A percentile compares a stretch with the other conserved stretches of the same genome.
These are phyloP conservation scores for Sebastes aleutianus DNA, from an alignment of 2,797 vertebrate species.

Conservation along the genomic window DNA sequence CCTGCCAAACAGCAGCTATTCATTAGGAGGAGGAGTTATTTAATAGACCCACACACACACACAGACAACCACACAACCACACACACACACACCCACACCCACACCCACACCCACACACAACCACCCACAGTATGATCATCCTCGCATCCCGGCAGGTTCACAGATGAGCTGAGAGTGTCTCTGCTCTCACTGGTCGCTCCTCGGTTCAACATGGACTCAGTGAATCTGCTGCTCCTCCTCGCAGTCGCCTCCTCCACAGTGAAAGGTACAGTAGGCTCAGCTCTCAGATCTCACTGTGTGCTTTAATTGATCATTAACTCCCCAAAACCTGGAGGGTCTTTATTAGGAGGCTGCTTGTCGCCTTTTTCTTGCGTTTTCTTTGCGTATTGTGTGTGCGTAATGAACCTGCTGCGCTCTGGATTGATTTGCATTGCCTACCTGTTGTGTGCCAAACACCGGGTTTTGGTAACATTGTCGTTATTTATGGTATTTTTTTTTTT, in stretches of 20 bases:
- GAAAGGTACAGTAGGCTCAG: slow-evolving; percentile 60
- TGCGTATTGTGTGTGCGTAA: neutral
- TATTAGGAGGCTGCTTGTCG: neutral
- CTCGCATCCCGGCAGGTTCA: neutral
- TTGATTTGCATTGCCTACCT: neutral
- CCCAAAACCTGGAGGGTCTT: neutral
- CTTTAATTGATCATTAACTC: neutral
- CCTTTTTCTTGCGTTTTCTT: neutral
- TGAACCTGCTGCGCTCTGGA: too few relatives aligned
- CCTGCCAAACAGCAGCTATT: slow-evolving; percentile 3
- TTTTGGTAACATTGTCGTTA: neutral
- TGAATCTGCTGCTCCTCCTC: slow-evolving; percentile 53
- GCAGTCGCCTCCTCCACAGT: slow-evolving; percentile 56
- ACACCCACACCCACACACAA: neutral
- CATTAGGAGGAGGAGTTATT: slow-evolving; percentile 48
- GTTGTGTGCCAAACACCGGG: slow-evolving; percentile 6
- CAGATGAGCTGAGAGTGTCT: neutral
- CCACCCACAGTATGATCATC: neutral
- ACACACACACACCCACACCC: too few relatives aligned
- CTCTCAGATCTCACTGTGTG: neutral
- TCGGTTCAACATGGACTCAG: slow-evolving; percentile 57
- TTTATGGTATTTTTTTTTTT: neutral
- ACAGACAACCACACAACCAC: neutral
- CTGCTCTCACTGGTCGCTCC: neutral
- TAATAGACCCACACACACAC: neutral